Evolutionary conservation across 2,888 invertebrate species (phyloP).

Genomic region (Volucella bombylans): DNA sequence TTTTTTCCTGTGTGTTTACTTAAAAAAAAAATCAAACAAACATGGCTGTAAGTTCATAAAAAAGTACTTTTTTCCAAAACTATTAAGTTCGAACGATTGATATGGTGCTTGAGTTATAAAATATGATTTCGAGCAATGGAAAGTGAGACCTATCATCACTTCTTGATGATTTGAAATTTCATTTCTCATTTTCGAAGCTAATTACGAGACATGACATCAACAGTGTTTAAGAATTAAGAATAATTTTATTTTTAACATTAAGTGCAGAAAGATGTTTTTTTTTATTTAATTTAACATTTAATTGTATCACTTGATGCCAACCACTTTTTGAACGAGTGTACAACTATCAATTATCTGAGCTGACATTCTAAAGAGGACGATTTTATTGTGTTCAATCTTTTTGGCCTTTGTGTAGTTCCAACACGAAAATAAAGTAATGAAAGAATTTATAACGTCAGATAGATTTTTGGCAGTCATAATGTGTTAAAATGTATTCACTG

Average conservation of each 20-base stretch:
- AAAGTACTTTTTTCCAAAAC: slow-evolving; percentile 3
- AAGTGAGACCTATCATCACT: neutral
- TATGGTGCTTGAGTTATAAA: slow-evolving; percentile 26
- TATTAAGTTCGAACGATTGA: slow-evolving; percentile 2
- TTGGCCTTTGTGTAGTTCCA: neutral
- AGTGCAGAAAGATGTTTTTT: slow-evolving; percentile 23
- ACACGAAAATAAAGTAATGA: neutral
- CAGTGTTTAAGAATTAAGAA: slow-evolving; percentile 26
- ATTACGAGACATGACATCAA: slow-evolving; percentile 65
- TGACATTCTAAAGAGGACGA: slow-evolving; percentile 22
- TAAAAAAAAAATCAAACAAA: slow-evolving; percentile 16
- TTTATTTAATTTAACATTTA: neutral
- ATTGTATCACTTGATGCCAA: slow-evolving; percentile 13
- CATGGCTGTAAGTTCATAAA: slow-evolving; percentile 69
- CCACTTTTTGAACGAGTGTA: slow-evolving; percentile 19
- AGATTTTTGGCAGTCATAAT: slow-evolving; percentile 10
- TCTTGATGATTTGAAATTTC: slow-evolving; percentile 12
- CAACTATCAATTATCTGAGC: slow-evolving; percentile 18
- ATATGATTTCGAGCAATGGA: slow-evolving; percentile 31
- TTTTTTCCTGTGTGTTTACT: slow-evolving; percentile 31
- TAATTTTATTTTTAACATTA: slow-evolving; percentile 37
- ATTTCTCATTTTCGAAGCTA: slow-evolving; percentile 22
- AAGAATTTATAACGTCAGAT: slow-evolving; percentile 27
- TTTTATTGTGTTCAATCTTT: slow-evolving; percentile 21
- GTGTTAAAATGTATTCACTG: slow-evolving; percentile 19